Conservation (phyloP, 2,797 vertebrate species). For the Tadarida brasiliensis region DNA sequence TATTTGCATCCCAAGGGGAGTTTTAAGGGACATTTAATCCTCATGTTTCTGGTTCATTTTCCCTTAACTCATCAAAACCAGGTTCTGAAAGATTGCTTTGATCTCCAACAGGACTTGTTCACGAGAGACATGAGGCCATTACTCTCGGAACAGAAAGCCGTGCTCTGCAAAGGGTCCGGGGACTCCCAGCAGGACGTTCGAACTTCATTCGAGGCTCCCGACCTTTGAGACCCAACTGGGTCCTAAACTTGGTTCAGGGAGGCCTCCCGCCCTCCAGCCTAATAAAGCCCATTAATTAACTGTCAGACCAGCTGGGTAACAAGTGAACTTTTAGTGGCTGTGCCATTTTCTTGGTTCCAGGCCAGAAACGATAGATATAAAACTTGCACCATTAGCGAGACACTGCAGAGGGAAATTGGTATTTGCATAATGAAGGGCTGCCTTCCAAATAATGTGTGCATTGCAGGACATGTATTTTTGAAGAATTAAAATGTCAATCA, state of each 20-base stretch:
- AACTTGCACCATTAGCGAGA: background rate
- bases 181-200: background rate
- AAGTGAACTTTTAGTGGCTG: slow-evolving; percentile 31
- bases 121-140: slow-evolving; percentile 38
- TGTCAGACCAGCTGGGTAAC: slow-evolving; percentile 74
- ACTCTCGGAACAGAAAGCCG: slow-evolving; percentile 50
- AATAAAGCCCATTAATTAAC: slow-evolving; percentile 70
- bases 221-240: slow-evolving; percentile 43
- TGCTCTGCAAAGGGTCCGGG: slow-evolving; percentile 33
- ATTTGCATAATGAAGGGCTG: slow-evolving; percentile 5
- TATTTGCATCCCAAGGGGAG: slow-evolving; percentile 37
- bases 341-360: slow-evolving; percentile 68
- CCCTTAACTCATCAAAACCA: slow-evolving; percentile 73
- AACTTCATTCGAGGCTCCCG: background rate
- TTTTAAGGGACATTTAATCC: slow-evolving; percentile 70
- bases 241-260: slow-evolving; percentile 49
- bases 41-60: slow-evolving; percentile 75
- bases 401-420: slow-evolving; percentile 42
- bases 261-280: slow-evolving; percentile 32
- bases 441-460: background rate
- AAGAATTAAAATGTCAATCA: slow-evolving; percentile 12
- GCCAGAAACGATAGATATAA: slow-evolving; percentile 65
- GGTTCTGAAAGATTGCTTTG: slow-evolving; percentile 69
- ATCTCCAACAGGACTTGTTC: slow-evolving; percentile 62
- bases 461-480: background rate